These are phyloP conservation scores for Stomatorhinus walkeri DNA, from an alignment of 2,797 vertebrate genomes.

Conservation along the genomic window DNA sequence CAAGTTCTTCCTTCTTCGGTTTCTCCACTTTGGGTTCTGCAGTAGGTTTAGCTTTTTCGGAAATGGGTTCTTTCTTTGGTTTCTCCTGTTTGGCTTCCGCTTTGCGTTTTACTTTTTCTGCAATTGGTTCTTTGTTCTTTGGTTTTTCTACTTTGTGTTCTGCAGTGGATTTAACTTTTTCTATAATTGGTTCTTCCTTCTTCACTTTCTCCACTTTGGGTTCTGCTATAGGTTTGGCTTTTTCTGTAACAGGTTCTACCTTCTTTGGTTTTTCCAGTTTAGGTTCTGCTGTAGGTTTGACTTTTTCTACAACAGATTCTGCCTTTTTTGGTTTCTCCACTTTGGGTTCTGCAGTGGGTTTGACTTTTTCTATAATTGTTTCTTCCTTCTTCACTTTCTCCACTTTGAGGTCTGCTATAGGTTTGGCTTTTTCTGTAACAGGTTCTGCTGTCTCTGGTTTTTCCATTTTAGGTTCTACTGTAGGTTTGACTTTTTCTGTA, in stretches of 20 bases:
- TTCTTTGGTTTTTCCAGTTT: neutral
- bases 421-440: no score
- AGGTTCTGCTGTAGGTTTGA: neutral
- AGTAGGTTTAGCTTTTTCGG: neutral
- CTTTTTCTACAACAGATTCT: neutral
- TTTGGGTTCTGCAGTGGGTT: neutral
- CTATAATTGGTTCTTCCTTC: neutral
- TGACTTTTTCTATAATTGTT: rapidly evolving
- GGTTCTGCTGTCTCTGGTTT: no score
- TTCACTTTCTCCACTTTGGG: neutral
- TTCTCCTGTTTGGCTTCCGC: no score
- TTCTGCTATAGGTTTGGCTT: neutral
- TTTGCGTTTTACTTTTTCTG: no score
- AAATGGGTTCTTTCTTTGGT: neutral
- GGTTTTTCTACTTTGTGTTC: neutral
- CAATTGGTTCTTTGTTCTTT: no score
- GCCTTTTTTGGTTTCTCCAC: neutral
- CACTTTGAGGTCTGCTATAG: neutral
- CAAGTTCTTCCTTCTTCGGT: neutral
- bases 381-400: neutral
- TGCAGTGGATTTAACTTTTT: neutral
- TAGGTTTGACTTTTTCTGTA: no score
- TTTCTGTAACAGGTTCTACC: no score
- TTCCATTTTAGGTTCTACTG: no score
- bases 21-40: no score